Base-by-base conservation (phyloP, 2,113 vertebrate species). In the Trinectes maculatus region DNA sequence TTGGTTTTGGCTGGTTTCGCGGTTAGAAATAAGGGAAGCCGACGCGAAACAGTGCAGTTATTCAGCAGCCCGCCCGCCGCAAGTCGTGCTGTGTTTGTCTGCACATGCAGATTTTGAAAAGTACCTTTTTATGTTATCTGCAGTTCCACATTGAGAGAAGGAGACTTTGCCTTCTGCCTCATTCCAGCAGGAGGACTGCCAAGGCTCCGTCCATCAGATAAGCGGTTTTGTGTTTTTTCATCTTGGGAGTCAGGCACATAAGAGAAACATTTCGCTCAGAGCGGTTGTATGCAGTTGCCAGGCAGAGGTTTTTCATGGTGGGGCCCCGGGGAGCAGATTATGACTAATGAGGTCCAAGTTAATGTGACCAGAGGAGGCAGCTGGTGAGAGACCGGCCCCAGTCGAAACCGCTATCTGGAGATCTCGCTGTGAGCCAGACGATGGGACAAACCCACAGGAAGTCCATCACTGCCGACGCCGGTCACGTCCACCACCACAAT, bases 261-360 rank as follows among this genome's bases (percentile, higher is more conserved):
- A 46, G 57, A 79, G 60, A 64, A 80, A 65, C 48, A n/a, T 86
- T 89, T 82, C 42, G 47, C 83, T 80, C 6, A 0, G 52, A 57
- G 82, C 44, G 56, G 46, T 78, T 83, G 19, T 80, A 58, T 59
- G 59, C 60, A 71, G 87, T 88, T 84, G 65, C 78, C 74, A 71
- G 57, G 65, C 77, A 42, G 71, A 80, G 53, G 59, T 86, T 91
- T 90, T 43, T 58, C 62, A 84, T 84, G 80, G 66, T 51, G 4
- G 70, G 74, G 51, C 92, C 83, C 89, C 44, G 13, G 86, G 89
- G 91, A 92, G 64, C 24, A 77, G 83, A 92, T 92, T 90, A 87
- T 89, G 79, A 85, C 87, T 91, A 91, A 91, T 92, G 85, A 90
- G 85, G 71, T 89, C 74, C 60, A 58, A 83, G 82, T 87, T 90